phyloP scores from a whole-genome alignment of 2,797 vertebrate species.

The Propithecus deckenii region DNA sequence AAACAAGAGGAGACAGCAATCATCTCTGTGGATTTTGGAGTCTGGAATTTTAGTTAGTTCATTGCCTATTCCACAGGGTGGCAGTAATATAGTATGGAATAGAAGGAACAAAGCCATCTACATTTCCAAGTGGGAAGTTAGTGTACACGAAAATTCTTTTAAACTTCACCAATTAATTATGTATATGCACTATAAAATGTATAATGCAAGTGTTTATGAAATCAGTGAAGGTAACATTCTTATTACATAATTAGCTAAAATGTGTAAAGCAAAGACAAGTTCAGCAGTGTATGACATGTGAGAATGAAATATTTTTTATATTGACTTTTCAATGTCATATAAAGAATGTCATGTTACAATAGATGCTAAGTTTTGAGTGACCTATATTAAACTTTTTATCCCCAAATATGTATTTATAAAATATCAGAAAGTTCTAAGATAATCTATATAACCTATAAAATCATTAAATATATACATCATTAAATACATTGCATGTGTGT shows the following conservation, averaged over 20 bases:
- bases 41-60: not conserved
- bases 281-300: not conserved
- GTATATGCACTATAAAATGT: not conserved
- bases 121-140: not conserved
- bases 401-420: not conserved
- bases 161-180: not conserved
- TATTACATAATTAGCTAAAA: not conserved
- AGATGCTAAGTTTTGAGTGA: not conserved
- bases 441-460: not conserved
- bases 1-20: not conserved
- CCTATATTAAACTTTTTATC: not conserved
- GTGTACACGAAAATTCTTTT: not conserved
- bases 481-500: not conserved
- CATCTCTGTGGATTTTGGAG: not conserved
- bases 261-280: not conserved
- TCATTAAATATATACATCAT: not conserved
- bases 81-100: conserved; percentile 75
- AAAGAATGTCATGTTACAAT: not conserved
- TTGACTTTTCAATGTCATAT: not conserved
- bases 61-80: conserved; percentile 82
- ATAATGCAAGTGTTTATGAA: not conserved
- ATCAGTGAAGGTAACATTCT: not conserved
- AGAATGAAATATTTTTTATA: not conserved
- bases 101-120: not conserved
- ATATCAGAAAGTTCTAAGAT: not conserved